Percentiles rank a stretch among this genome's conserved stretches.
Conservation (phyloP, 1,140 invertebrate species). For the Pseudomyrmex concolor region DNA sequence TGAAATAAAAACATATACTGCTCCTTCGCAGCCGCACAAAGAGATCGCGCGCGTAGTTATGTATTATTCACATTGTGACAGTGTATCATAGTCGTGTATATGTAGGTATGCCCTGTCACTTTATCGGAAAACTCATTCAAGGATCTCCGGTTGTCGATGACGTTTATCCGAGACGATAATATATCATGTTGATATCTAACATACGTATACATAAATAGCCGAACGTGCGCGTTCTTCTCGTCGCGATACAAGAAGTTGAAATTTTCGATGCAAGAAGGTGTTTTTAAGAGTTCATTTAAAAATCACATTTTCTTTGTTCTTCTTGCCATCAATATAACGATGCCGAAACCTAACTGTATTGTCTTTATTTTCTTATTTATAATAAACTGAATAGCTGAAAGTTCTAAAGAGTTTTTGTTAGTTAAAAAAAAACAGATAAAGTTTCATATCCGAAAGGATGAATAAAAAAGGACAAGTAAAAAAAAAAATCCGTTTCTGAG, state of each 20-base stretch:
- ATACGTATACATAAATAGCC: conserved; percentile 38
- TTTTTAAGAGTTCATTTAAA: neutral
- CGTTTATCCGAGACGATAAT: conserved; percentile 50
- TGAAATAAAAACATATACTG: no score
- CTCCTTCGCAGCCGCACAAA: neutral
- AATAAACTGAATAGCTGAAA: no score
- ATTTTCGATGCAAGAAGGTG: conserved; percentile 15
- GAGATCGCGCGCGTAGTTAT: conserved; percentile 7
- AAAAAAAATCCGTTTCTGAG: conserved; percentile 30
- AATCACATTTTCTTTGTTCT: conserved; percentile 3
- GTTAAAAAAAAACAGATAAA: neutral
- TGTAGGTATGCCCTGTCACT: neutral
- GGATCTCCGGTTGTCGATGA: conserved; percentile 55
- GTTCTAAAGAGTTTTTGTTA: neutral
- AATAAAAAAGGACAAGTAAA: conserved; percentile 39
- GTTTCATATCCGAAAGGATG: conserved; percentile 2
- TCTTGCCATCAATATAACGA: neutral
- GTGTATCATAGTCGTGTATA: conserved; percentile 15
- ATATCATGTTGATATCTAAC: conserved; percentile 25
- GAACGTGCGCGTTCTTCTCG: neutral
- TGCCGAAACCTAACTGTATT: neutral
- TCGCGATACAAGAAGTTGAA: neutral
- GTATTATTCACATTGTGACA: conserved; percentile 7
- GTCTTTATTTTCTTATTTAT: no score
- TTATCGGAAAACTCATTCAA: conserved; percentile 55